phyloP scores from a whole-genome alignment of 2,888 invertebrate species.

The Melolontha melolontha region DNA sequence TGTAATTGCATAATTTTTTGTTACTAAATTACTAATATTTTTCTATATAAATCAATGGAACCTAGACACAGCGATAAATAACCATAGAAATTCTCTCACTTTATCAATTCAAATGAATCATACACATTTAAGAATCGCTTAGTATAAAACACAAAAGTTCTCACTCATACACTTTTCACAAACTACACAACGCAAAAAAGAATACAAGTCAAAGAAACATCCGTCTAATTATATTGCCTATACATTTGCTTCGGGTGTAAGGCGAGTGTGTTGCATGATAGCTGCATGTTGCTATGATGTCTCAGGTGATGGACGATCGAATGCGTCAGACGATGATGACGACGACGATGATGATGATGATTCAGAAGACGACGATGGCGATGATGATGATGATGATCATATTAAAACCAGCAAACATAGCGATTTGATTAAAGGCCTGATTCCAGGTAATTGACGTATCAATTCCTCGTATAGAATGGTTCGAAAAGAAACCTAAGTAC shows the following conservation, averaged over 20 bases:
- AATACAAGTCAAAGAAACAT: neutral
- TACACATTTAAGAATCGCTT: constrained; percentile 14
- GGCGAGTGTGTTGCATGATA: constrained; percentile 57
- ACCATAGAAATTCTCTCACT: too few relatives aligned
- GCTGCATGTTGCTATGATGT: constrained; percentile 65
- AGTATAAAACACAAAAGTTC: neutral
- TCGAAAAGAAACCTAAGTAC: constrained; percentile 4
- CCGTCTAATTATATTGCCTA: neutral
- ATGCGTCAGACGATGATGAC: constrained; percentile 68
- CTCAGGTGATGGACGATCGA: constrained; percentile 66
- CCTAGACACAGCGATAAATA: too few relatives aligned
- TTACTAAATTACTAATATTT: too few relatives aligned
- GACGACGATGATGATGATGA: constrained; percentile 65
- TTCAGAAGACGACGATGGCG: constrained; percentile 69
- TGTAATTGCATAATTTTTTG: too few relatives aligned
- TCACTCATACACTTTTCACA: neutral
- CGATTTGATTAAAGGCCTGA: constrained; percentile 58
- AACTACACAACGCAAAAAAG: neutral
- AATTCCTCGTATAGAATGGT: constrained; percentile 2
- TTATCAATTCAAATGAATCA: too few relatives aligned
- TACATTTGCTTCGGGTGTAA: constrained; percentile 7
- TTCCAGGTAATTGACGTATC: constrained; percentile 64
- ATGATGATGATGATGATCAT: constrained; percentile 64
- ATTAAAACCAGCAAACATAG: constrained; percentile 46
- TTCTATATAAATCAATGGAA: too few relatives aligned